A percentile compares a stretch with the other conserved stretches of the same genome.
These are phyloP conservation scores for Caenorhabditis zanzibari DNA, from an alignment of 2,888 invertebrate genomes.

Conservation along the genomic window DNA sequence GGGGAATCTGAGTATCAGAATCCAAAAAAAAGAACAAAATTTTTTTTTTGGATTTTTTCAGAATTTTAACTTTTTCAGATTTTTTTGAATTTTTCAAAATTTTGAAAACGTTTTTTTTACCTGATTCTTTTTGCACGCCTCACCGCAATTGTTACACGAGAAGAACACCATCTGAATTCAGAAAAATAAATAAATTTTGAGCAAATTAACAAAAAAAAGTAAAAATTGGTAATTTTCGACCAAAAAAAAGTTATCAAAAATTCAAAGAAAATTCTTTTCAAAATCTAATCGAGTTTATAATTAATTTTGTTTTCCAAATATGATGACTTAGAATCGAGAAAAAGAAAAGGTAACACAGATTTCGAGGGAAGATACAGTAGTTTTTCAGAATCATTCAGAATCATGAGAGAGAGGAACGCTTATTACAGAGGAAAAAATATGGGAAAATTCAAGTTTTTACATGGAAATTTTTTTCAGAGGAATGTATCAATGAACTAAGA, in stretches of 20 bases:
- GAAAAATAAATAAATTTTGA: not conserved
- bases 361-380: slow-evolving; percentile 6
- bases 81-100: not conserved
- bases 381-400: not conserved
- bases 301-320: too few relatives aligned
- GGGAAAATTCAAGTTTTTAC: too few relatives aligned
- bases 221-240: not conserved
- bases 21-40: not conserved
- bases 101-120: slow-evolving; percentile 32
- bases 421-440: not conserved
- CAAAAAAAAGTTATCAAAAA: not conserved
- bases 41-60: not conserved
- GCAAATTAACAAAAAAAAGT: not conserved
- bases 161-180: slow-evolving; percentile 91
- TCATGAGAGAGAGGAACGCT: not conserved
- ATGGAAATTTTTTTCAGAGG: too few relatives aligned
- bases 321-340: not conserved
- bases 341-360: slow-evolving; percentile 40
- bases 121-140: slow-evolving; percentile 92
- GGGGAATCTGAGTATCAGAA: too few relatives aligned
- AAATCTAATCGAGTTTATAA: not conserved
- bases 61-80: too few relatives aligned
- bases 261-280: not conserved
- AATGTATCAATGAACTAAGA: slow-evolving; percentile 15
- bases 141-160: slow-evolving; percentile 94